These are phyloP conservation scores for Helicoverpa armigera DNA, from an alignment of 1,140 invertebrate genomes.

Conservation along the genomic window DNA sequence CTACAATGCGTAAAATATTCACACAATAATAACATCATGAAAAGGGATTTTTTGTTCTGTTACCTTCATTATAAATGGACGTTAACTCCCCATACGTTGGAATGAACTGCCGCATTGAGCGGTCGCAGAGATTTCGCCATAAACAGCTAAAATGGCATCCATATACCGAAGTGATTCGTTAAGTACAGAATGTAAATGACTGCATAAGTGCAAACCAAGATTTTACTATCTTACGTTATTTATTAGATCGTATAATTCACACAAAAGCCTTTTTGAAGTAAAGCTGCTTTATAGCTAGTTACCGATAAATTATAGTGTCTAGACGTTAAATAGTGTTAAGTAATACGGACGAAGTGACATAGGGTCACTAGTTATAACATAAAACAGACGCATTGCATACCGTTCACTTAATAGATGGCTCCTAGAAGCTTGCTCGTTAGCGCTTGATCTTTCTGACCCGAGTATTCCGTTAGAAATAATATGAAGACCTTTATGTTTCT, in stretches of 20 bases:
- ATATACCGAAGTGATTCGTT: too few relatives aligned
- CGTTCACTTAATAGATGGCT: slow-evolving; percentile 26
- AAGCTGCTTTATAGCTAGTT: neutral
- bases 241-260: too few relatives aligned
- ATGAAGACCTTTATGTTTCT: slow-evolving; percentile 28
- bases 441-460: slow-evolving; percentile 35
- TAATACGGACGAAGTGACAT: neutral
- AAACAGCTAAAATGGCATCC: too few relatives aligned
- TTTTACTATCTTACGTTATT: too few relatives aligned
- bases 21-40: slow-evolving; percentile 2
- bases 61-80: neutral
- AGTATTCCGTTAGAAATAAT: slow-evolving; percentile 22
- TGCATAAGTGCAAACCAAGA: too few relatives aligned
- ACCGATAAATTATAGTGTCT: neutral
- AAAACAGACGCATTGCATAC: slow-evolving; percentile 24
- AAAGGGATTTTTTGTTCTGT: slow-evolving; percentile 1
- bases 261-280: neutral
- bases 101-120: too few relatives aligned
- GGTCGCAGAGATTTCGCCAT: too few relatives aligned
- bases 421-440: slow-evolving; percentile 2
- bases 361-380: slow-evolving; percentile 15
- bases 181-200: too few relatives aligned
- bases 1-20: neutral
- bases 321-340: slow-evolving; percentile 8
- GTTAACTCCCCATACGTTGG: neutral